Evolutionary conservation across 2,797 vertebrate species (phyloP).

Genomic region (Microctenopoma stevenorrisi): DNA sequence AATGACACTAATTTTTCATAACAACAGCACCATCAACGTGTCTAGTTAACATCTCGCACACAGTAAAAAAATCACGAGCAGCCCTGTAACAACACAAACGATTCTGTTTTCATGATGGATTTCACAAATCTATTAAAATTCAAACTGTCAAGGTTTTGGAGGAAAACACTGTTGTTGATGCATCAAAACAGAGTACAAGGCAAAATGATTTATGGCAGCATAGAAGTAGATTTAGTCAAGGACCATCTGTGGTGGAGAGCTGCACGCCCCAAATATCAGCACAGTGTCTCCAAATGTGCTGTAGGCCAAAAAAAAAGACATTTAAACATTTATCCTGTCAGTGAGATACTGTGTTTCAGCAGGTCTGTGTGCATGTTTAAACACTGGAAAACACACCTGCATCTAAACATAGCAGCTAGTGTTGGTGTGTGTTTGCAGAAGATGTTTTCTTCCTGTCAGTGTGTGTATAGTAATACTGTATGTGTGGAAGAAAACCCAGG

Average conservation of each 20-base stretch:
- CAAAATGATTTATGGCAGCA: constrained; percentile 54
- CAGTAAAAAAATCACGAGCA: constrained; percentile 12
- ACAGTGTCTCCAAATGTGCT: constrained; percentile 34
- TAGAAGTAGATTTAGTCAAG: constrained; percentile 45
- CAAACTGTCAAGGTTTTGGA: constrained; percentile 54
- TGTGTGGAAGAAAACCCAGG: background rate
- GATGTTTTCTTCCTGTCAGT: background rate
- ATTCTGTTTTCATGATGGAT: constrained; percentile 61
- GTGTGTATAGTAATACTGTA: constrained; percentile 2
- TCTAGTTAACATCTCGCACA: constrained; percentile 56
- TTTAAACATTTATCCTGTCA: background rate
- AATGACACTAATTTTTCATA: constrained; percentile 36
- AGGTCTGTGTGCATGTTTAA: constrained; percentile 2
- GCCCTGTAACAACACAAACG: constrained; percentile 31
- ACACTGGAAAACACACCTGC: background rate
- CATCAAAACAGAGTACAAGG: constrained; percentile 27
- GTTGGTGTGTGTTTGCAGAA: constrained; percentile 1
- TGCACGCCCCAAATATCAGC: constrained; percentile 39
- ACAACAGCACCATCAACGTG: constrained; percentile 39
- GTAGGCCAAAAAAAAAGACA: constrained; percentile 27
- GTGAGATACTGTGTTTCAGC: constrained; percentile 18
- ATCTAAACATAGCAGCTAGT: background rate
- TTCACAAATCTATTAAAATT: constrained; percentile 66
- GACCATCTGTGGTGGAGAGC: constrained; percentile 62
- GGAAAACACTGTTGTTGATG: constrained; percentile 41